Evolutionary conservation across 2,797 vertebrate genomes (phyloP), one percentile per base, ranked within the genome.

Genomic region (Salmo trutta): DNA sequence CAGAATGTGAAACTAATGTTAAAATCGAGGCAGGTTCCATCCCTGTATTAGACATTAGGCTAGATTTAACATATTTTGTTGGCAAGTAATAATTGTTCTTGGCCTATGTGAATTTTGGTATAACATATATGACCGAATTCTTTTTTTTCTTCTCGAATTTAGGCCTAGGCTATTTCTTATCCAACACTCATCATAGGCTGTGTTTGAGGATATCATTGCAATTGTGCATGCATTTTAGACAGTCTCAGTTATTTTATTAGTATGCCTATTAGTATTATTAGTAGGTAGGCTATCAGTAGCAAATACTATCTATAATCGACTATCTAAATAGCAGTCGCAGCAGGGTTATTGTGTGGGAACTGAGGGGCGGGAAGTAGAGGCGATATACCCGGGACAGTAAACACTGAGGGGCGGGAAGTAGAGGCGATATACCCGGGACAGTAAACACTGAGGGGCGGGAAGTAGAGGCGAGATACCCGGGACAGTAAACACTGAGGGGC

Each of bases 311-410:
- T 62, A 24, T 24, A 21, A 59, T n/a, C n/a, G 56, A 62, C 59
- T 12, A 64, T 64, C 59, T 64, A 64, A 64, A 64, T 64, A 64
- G 27, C 59, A 27, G 59, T 27, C 59, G 27, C 59, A 19, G 12
- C 24, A 47, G 59, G 36, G 31, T 68, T 68, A 68, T 68, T 68
- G 15, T 68, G 29, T 68, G 66, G 66, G 66, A 68, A 68, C 29
- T 68, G 6, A 68, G 21, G 66, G 16, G 66, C 7, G 31, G 29
- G 66, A 68, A 68, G 31, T 68, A 31, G 31, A 68, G 31, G 66
- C 66, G 66, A 68, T 16, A 68, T 68, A 19, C 29, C 66, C 66
- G 14, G 29, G 21, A 31, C 65, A 33, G 17, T 68, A 68, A 68
- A 67, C 66, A 67, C 14, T 31, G 66, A n/a, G n/a, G n/a, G n/a